Evolutionary conservation across 30 jellyfish, hydroid and myxozoan genomes (phyloP).

Genomic region (Aurelia aurita complex sp. Pacific): DNA sequence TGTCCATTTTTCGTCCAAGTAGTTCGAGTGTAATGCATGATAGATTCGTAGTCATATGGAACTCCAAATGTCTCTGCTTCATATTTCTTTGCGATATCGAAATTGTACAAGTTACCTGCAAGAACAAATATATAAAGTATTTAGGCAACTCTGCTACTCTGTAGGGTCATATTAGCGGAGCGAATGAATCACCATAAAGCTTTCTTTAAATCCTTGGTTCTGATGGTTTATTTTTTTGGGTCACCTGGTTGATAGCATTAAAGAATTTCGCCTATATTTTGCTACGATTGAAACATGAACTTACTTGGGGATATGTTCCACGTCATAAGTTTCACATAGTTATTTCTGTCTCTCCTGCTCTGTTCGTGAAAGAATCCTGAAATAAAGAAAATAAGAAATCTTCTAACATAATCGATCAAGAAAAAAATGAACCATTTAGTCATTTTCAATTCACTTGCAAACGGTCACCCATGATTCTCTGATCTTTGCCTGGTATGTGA

Average conservation of each 20-base stretch:
- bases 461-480: no score
- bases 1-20: constrained; percentile 51
- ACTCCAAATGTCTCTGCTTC: constrained; percentile 42
- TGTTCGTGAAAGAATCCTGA: constrained; percentile 90
- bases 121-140: not conserved
- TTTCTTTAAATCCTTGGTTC: no score
- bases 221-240: no score
- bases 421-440: no score
- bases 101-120: constrained; percentile 44
- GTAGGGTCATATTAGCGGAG: no score
- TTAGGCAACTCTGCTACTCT: no score
- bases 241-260: no score
- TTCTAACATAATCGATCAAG: no score
- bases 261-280: no score
- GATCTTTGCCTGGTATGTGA: no score
- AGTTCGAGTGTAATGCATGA: constrained; percentile 67
- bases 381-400: not conserved
- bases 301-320: constrained; percentile 55
- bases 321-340: constrained; percentile 40
- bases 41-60: constrained; percentile 63
- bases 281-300: not conserved
- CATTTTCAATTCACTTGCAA: no score
- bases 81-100: constrained; percentile 8
- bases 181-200: no score
- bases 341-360: constrained; percentile 74